Conservation (phyloP, 2,797 vertebrate species). For the Hozukius guyotensis region DNA sequence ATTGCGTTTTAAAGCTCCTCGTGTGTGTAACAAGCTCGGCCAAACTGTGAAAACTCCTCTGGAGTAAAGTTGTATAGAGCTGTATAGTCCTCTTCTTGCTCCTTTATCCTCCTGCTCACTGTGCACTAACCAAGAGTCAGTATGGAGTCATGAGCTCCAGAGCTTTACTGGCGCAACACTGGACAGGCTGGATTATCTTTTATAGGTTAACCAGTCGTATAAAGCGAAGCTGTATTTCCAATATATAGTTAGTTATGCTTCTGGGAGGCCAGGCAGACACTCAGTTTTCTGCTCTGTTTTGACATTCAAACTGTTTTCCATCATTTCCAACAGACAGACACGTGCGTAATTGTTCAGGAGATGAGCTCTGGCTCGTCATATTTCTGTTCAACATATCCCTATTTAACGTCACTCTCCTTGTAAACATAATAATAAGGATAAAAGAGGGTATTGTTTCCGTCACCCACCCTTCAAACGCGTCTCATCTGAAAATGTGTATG, state of each 20-base stretch:
- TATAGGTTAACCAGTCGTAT: neutral
- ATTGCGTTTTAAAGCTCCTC: constrained; percentile 1
- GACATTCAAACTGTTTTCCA: neutral
- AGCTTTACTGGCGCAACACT: neutral
- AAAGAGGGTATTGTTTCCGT: neutral
- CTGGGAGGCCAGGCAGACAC: neutral
- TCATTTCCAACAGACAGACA: neutral
- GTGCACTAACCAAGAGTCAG: neutral
- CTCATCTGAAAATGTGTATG: neutral
- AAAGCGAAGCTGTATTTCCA: neutral
- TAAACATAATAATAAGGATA: constrained; percentile 11
- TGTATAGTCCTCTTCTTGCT: neutral
- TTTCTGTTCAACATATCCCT: neutral
- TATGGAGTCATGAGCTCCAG: neutral
- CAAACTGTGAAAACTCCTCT: neutral
- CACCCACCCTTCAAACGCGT: neutral
- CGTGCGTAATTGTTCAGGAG: neutral
- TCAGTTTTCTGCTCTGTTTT: neutral
- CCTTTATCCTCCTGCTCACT: neutral
- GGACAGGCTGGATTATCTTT: neutral
- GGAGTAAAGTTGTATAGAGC: neutral
- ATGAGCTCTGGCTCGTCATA: neutral
- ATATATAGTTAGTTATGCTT: neutral
- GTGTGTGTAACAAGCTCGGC: neutral
- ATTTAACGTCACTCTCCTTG: neutral